Conservation (phyloP, 1,140 invertebrate genomes). For the Catajapyx aquilonaris region DNA sequence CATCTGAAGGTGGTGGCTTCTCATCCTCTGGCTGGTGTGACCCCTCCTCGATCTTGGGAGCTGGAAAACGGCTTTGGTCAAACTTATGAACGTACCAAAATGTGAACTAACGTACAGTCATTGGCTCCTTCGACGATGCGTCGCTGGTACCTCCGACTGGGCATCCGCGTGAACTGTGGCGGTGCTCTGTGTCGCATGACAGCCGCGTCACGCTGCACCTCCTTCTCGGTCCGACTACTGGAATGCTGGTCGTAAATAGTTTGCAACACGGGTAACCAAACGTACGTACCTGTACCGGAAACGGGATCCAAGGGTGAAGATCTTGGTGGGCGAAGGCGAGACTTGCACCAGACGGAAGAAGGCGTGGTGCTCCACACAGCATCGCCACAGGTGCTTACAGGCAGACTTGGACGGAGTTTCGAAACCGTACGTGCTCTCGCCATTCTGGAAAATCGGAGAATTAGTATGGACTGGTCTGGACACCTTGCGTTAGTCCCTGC, state of each 20-base stretch:
- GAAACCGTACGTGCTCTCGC: constrained; percentile 87
- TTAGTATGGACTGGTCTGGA: no score
- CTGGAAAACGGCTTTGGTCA: no score
- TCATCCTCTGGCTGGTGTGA: no score
- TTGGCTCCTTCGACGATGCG: constrained; percentile 43
- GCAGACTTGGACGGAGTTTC: constrained; percentile 83
- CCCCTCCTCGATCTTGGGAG: no score
- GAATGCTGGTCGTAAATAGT: constrained; percentile 4
- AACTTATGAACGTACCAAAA: no score
- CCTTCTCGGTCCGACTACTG: constrained; percentile 42
- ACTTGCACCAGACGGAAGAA: constrained; percentile 84
- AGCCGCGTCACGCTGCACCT: constrained; percentile 33
- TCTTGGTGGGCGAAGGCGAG: constrained; percentile 39
- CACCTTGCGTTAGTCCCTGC: no score
- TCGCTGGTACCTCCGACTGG: constrained; percentile 63
- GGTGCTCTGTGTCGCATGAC: constrained; percentile 38
- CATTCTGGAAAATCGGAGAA: constrained; percentile 41
- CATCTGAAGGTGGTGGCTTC: no score
- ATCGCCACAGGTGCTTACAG: constrained; percentile 96
- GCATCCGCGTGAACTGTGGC: constrained; percentile 66
- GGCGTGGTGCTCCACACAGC: constrained; percentile 92
- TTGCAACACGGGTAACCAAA: not conserved
- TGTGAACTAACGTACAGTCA: constrained; percentile 19
- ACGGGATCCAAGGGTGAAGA: constrained; percentile 47
- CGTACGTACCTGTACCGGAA: constrained; percentile 36